A percentile compares a stretch with the other conserved stretches of the same genome.
These are phyloP conservation scores for Acanthochromis polyacanthus DNA, from an alignment of 2,113 vertebrate species.

Conservation along the genomic window DNA sequence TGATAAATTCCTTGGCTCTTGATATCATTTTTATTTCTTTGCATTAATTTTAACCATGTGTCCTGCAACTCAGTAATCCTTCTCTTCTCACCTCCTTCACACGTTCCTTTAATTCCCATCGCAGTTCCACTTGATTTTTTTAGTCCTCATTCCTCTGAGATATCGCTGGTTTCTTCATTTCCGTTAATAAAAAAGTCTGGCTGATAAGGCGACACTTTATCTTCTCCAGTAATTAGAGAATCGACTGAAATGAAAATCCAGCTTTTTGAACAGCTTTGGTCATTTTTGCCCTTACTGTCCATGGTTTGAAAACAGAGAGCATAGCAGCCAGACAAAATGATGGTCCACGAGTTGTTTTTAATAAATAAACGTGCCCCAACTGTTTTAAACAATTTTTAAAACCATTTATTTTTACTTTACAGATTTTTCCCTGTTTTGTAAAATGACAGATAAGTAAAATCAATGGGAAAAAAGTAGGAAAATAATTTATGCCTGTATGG, in stretches of 20 bases:
- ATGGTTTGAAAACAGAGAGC: background rate
- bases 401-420: too few relatives aligned
- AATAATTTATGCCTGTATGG: too few relatives aligned
- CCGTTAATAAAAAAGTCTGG: conserved; percentile 19
- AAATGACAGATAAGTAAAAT: too few relatives aligned
- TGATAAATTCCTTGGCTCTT: background rate
- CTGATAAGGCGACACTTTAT: background rate
- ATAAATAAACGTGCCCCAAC: background rate
- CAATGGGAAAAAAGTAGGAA: too few relatives aligned
- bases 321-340: background rate
- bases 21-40: background rate
- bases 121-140: background rate
- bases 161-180: background rate
- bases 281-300: background rate
- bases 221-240: conserved; percentile 12
- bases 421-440: too few relatives aligned
- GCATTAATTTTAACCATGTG: conserved; percentile 1
- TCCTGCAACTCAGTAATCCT: conserved; percentile 8
- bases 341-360: background rate
- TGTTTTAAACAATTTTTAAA: too few relatives aligned
- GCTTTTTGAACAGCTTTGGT: background rate
- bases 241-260: background rate
- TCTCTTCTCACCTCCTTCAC: background rate
- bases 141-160: background rate
- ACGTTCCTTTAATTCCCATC: conserved; percentile 14